These are phyloP conservation scores for Coenonympha arcania DNA, from an alignment of 2,888 invertebrate genomes.

Conservation along the genomic window DNA sequence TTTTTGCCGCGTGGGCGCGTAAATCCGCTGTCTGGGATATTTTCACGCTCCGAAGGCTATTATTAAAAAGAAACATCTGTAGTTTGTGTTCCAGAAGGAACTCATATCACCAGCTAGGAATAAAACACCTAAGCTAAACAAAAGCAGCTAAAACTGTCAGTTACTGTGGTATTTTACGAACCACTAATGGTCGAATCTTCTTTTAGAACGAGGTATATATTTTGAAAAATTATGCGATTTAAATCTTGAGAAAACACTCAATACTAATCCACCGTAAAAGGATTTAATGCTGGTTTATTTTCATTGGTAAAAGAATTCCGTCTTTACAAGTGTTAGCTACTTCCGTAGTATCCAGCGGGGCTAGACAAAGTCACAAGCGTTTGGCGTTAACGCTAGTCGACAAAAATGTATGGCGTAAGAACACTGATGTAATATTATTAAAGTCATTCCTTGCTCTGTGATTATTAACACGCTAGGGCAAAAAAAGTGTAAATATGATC, in stretches of 20 bases:
- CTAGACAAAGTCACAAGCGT: too few relatives aligned
- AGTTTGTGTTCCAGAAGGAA: slow-evolving; percentile 28
- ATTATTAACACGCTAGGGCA: not conserved
- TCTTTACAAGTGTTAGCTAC: too few relatives aligned
- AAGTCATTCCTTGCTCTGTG: too few relatives aligned
- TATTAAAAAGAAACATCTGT: slow-evolving; percentile 33
- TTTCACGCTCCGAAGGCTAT: slow-evolving; percentile 37
- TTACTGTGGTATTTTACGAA: slow-evolving; percentile 5
- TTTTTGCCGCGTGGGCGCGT: slow-evolving; percentile 45
- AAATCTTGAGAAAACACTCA: not conserved
- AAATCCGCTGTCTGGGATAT: slow-evolving; percentile 48
- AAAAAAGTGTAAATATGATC: not conserved
- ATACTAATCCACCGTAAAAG: too few relatives aligned
- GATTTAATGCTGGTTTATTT: too few relatives aligned
- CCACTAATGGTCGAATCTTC: not conserved
- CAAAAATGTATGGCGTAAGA: too few relatives aligned
- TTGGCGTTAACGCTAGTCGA: too few relatives aligned
- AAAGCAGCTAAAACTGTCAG: slow-evolving; percentile 16
- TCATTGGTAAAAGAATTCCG: too few relatives aligned
- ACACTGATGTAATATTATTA: slow-evolving; percentile 55
- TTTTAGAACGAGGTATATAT: not conserved
- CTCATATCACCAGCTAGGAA: slow-evolving; percentile 19
- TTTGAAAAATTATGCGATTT: not conserved
- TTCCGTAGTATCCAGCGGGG: not conserved
- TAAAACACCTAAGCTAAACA: slow-evolving; percentile 28